phyloP scores from a whole-genome alignment of 2,797 vertebrate genomes.

The Strix occidentalis region DNA sequence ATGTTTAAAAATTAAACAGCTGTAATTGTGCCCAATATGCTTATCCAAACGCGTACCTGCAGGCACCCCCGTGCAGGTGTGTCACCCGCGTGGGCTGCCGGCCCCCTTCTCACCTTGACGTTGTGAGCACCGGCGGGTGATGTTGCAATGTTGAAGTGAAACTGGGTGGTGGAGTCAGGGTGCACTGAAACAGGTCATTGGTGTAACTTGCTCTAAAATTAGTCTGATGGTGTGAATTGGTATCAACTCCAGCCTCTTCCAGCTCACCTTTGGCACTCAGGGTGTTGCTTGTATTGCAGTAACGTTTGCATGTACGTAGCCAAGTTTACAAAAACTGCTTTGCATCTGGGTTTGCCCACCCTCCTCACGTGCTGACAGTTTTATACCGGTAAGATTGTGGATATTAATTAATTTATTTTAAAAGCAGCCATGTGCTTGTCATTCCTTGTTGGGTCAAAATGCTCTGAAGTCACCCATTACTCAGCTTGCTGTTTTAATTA shows the following conservation, averaged over 20 bases:
- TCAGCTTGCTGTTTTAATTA: conserved; percentile 46
- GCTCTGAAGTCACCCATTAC: neutral
- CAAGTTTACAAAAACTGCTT: neutral
- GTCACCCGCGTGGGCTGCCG: rapidly evolving
- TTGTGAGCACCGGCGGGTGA: rapidly evolving
- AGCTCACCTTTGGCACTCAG: neutral
- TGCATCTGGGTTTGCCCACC: neutral
- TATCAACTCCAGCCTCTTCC: neutral
- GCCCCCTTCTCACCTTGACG: rapidly evolving
- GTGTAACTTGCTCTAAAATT: neutral
- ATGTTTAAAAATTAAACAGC: neutral
- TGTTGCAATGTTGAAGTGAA: rapidly evolving
- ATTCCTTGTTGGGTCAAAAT: neutral
- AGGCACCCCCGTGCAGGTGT: neutral
- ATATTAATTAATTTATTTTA: conserved; percentile 31
- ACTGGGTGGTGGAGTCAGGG: neutral
- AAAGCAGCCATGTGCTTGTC: conserved; percentile 13
- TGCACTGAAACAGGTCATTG: rapidly evolving
- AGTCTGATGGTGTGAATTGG: too few relatives aligned
- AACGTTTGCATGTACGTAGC: rapidly evolving
- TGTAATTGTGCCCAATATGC: neutral
- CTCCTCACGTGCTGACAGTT: neutral
- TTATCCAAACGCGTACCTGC: rapidly evolving
- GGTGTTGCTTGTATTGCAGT: neutral
- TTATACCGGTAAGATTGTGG: neutral